A percentile compares a stretch with the other conserved stretches of the same genome.
Evolutionary conservation across 2,888 invertebrate genomes (phyloP).

Genomic region (Pimpla rufipes): DNA sequence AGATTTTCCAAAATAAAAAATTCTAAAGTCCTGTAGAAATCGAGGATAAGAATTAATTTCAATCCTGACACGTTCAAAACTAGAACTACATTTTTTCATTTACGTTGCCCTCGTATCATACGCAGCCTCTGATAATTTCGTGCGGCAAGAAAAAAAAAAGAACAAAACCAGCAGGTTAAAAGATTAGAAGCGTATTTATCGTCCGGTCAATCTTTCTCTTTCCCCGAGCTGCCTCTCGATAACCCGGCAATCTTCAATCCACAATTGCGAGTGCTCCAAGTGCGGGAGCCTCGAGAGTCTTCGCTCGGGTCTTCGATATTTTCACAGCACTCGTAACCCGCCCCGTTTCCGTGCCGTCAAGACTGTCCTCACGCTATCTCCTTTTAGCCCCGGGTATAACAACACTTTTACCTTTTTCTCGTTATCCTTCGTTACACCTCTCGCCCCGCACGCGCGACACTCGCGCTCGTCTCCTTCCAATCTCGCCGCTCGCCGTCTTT

Average conservation of each 20-base stretch:
- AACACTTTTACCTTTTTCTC: conserved; percentile 44
- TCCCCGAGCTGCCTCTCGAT: conserved; percentile 54
- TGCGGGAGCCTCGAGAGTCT: conserved; percentile 47
- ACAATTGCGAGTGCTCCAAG: conserved; percentile 50
- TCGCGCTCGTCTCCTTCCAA: background rate
- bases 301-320: conserved; percentile 68
- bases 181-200: conserved; percentile 51
- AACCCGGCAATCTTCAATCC: conserved; percentile 63
- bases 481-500: conserved; percentile 8
- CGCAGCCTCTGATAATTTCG: background rate
- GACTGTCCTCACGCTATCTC: conserved; percentile 55
- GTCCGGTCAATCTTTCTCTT: conserved; percentile 40
- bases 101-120: no score
- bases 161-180: conserved; percentile 13
- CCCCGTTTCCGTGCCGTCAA: conserved; percentile 41
- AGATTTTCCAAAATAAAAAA: no score
- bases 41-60: no score
- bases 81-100: no score
- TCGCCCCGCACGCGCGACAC: conserved; percentile 8
- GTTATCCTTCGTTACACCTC: conserved; percentile 37
- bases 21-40: no score
- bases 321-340: conserved; percentile 70
- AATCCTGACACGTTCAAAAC: no score
- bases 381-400: conserved; percentile 43
- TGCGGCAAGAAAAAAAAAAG: background rate